These are phyloP conservation scores for Calliopsis andreniformis DNA, from an alignment of 1,140 invertebrate genomes.

Conservation along the genomic window DNA sequence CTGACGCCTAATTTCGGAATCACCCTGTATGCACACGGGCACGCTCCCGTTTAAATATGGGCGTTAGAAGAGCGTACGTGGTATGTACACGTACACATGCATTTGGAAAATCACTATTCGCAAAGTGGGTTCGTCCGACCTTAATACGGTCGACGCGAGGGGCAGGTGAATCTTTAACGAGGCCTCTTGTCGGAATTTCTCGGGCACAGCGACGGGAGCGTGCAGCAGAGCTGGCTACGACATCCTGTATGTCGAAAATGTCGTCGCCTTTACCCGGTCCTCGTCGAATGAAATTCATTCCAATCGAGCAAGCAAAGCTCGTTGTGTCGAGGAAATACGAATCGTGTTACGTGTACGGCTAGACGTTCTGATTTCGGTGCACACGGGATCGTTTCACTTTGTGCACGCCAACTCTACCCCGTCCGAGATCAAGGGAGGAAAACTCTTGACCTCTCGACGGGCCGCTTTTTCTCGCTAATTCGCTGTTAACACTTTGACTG, in stretches of 20 bases:
- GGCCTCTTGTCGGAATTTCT: slow-evolving; percentile 64
- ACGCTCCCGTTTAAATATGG: slow-evolving; percentile 24
- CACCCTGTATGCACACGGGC: not conserved
- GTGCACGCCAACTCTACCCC: slow-evolving; percentile 33
- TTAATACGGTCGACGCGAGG: slow-evolving; percentile 62
- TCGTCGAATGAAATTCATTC: slow-evolving; percentile 60
- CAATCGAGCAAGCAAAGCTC: slow-evolving; percentile 57
- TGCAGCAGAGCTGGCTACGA: slow-evolving; percentile 40
- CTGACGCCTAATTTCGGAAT: not conserved
- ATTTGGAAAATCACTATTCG: slow-evolving; percentile 63
- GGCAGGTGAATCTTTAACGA: slow-evolving; percentile 66
- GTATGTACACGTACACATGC: slow-evolving; percentile 35
- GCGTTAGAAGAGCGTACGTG: not conserved
- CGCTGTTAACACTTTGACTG: not conserved
- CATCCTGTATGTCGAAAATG: slow-evolving; percentile 60
- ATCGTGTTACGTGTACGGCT: slow-evolving; percentile 55
- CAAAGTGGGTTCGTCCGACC: slow-evolving; percentile 62
- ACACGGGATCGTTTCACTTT: slow-evolving; percentile 26
- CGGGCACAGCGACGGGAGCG: slow-evolving; percentile 22
- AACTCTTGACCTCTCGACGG: not conserved
- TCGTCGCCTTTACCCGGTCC: slow-evolving; percentile 52
- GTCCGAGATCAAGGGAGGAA: slow-evolving; percentile 26
- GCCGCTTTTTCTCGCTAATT: slow-evolving; percentile 10
- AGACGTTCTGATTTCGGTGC: slow-evolving; percentile 36
- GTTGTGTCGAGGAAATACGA: slow-evolving; percentile 54